These are phyloP conservation scores for Cremastinae sp. DNA, from an alignment of 2,888 invertebrate genomes.

Conservation along the genomic window DNA sequence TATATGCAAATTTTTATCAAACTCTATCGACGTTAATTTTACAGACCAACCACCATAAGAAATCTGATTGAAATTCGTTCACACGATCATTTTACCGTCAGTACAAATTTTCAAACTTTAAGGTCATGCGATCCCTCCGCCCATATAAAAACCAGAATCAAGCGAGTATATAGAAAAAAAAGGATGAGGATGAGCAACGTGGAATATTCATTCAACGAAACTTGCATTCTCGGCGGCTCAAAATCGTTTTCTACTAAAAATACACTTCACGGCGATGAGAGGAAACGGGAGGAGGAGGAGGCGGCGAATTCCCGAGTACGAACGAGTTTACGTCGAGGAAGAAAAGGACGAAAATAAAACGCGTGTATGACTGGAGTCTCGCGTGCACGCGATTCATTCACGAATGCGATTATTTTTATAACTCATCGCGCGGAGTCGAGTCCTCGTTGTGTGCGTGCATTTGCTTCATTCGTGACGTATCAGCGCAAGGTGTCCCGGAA, in stretches of 20 bases:
- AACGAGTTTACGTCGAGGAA: constrained; percentile 31
- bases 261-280: background rate
- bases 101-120: no score
- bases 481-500: constrained; percentile 3
- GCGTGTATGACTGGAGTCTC: constrained; percentile 46
- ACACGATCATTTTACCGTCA: no score
- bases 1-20: no score
- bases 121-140: no score
- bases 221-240: constrained; percentile 16
- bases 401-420: constrained; percentile 60
- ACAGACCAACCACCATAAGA: no score
- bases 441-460: constrained; percentile 13
- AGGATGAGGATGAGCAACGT: no score
- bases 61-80: no score
- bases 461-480: background rate
- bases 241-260: background rate
- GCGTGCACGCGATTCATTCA: constrained; percentile 67
- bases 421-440: constrained; percentile 28
- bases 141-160: no score
- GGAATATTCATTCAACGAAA: constrained; percentile 5
- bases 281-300: constrained; percentile 8
- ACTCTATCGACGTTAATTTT: no score
- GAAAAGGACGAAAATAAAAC: constrained; percentile 36
- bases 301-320: constrained; percentile 10
- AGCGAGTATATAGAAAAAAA: no score